Conservation (phyloP, 2,797 vertebrate genomes). For the Danio tinwini region DNA sequence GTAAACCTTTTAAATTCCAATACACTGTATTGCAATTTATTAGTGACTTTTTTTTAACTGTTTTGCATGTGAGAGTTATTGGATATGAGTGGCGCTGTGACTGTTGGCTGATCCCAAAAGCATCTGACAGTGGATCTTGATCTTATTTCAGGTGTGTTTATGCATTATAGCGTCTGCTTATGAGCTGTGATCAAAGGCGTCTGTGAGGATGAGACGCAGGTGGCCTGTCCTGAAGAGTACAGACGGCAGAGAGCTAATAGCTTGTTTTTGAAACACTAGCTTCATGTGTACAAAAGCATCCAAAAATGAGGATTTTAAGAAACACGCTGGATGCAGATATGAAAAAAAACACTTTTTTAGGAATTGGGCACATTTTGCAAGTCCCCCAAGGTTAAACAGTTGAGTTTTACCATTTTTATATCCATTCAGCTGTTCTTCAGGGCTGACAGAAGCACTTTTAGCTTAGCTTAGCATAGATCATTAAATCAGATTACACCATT, state of each 20-base stretch:
- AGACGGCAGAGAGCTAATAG: constrained; percentile 27
- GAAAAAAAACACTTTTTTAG: not conserved
- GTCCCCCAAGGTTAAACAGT: too few species aligned
- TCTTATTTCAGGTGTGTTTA: constrained; percentile 16
- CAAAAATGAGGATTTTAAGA: constrained; percentile 1
- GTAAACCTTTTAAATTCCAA: not conserved
- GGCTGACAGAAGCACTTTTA: too few species aligned
- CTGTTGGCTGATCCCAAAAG: constrained; percentile 30
- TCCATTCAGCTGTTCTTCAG: too few species aligned
- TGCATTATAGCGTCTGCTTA: constrained; percentile 1
- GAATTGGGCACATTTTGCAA: too few species aligned
- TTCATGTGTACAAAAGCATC: not conserved
- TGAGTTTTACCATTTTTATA: too few species aligned
- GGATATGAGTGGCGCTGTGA: not conserved
- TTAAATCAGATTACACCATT: too few species aligned
- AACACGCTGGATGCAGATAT: constrained; percentile 3
- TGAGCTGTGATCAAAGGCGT: constrained; percentile 34
- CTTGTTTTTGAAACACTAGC: constrained; percentile 40
- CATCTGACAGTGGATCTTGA: not conserved
- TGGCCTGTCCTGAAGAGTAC: not conserved
- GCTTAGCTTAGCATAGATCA: too few species aligned
- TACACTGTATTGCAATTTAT: not conserved
- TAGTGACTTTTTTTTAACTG: not conserved
- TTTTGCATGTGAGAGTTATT: constrained; percentile 15
- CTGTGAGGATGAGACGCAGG: constrained; percentile 15